These are phyloP conservation scores for Lithosia quadra DNA, from an alignment of 2,888 invertebrate species.

Conservation along the genomic window DNA sequence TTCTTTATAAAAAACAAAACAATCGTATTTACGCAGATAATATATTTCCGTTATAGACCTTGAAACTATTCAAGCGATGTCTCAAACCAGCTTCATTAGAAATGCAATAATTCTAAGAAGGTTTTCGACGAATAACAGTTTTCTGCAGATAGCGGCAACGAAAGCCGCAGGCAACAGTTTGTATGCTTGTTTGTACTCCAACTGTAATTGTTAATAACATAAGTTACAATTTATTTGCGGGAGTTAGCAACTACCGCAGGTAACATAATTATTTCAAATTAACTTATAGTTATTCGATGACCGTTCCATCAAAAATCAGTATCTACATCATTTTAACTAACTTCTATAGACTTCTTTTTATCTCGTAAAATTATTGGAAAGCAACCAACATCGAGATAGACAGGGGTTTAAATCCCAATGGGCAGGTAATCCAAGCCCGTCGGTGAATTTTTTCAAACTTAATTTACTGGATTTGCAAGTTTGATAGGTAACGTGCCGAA, in stretches of 20 bases:
- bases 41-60: no score
- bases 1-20: no score
- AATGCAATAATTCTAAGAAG: no score
- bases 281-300: neutral
- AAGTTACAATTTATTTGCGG: no score
- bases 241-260: neutral
- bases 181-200: no score
- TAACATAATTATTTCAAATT: neutral
- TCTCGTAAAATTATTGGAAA: neutral
- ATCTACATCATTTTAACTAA: neutral
- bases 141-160: no score
- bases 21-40: no score
- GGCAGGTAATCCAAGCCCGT: neutral
- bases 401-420: conserved; percentile 1
- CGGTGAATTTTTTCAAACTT: neutral
- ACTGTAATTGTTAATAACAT: no score
- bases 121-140: no score
- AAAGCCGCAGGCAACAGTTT: no score
- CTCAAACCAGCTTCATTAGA: no score
- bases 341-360: neutral
- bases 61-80: no score
- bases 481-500: conserved; percentile 5
- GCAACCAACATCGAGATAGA: neutral
- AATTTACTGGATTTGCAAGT: conserved; percentile 1
- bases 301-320: neutral